A percentile compares a stretch with the other conserved stretches of the same genome.
These are phyloP conservation scores for Papilio helenus DNA, from an alignment of 1,140 invertebrate genomes.

Conservation along the genomic window DNA sequence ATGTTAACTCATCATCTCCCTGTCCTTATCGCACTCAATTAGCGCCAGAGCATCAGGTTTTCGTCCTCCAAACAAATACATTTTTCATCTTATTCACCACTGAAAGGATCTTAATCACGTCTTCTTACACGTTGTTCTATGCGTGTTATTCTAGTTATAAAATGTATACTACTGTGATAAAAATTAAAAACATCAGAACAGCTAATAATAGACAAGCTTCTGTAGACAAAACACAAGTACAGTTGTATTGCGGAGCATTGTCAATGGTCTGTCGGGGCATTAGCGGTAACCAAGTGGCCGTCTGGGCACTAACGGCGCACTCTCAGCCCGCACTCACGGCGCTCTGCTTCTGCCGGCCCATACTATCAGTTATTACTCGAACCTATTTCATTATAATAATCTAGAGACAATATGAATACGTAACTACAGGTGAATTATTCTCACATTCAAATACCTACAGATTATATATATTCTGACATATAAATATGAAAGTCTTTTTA, in stretches of 20 bases:
- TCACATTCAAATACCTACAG: no score
- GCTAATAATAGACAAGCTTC: neutral
- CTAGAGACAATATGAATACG: no score
- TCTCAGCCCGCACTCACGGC: slow-evolving; percentile 48
- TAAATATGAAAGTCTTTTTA: neutral
- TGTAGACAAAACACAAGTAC: slow-evolving; percentile 17
- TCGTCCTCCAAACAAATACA: neutral
- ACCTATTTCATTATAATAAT: neutral
- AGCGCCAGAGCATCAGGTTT: neutral
- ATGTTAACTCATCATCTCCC: neutral
- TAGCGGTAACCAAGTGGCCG: slow-evolving; percentile 39
- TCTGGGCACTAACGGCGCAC: slow-evolving; percentile 45
- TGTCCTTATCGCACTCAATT: neutral
- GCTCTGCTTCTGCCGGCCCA: slow-evolving; percentile 32
- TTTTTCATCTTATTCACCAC: neutral
- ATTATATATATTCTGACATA: no score
- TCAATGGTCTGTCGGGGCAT: slow-evolving; percentile 31
- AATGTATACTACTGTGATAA: neutral
- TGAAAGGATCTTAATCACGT: neutral
- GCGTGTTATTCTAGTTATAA: neutral
- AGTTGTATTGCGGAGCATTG: slow-evolving; percentile 22
- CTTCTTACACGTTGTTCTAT: neutral
- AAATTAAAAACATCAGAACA: neutral
- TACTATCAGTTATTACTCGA: neutral
- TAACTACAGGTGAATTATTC: no score